A percentile compares a stretch with the other conserved stretches of the same genome.
Conservation (phyloP, 2,113 vertebrate genomes). For the Sclerurus mexicanus region DNA sequence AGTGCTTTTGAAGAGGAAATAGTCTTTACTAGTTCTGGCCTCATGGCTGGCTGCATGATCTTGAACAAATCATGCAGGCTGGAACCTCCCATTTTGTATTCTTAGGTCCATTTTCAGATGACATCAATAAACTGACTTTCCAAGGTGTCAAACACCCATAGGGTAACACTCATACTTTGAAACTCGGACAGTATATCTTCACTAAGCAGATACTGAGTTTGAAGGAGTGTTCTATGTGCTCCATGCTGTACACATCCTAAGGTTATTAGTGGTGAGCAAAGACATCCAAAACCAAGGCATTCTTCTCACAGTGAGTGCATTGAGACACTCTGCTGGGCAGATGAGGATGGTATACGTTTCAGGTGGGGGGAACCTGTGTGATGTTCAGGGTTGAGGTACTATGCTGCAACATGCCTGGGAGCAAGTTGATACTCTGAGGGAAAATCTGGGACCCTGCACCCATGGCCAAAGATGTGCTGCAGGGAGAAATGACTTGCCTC, state of each 20-base stretch:
- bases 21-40: not conserved
- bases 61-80: not conserved
- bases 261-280: not conserved
- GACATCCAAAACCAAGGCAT: not conserved
- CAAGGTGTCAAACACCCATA: not conserved
- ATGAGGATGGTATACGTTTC: rapidly evolving
- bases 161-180: not conserved
- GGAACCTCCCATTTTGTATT: not conserved
- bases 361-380: not conserved
- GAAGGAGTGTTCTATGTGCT: not conserved
- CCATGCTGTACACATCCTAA: not conserved
- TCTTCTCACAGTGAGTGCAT: not conserved
- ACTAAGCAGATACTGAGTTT: not conserved
- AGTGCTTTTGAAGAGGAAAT: not conserved
- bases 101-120: not conserved
- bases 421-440: not conserved
- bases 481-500: not conserved
- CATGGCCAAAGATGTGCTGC: not conserved
- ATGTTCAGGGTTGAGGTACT: not conserved
- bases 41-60: not conserved
- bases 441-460: not conserved
- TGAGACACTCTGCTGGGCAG: not conserved
- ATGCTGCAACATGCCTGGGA: not conserved
- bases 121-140: not conserved
- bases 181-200: not conserved